Percentiles rank a stretch among this genome's conserved stretches.
These are phyloP conservation scores for Capromys pilorides DNA, from an alignment of 2,797 vertebrate genomes.

Conservation along the genomic window DNA sequence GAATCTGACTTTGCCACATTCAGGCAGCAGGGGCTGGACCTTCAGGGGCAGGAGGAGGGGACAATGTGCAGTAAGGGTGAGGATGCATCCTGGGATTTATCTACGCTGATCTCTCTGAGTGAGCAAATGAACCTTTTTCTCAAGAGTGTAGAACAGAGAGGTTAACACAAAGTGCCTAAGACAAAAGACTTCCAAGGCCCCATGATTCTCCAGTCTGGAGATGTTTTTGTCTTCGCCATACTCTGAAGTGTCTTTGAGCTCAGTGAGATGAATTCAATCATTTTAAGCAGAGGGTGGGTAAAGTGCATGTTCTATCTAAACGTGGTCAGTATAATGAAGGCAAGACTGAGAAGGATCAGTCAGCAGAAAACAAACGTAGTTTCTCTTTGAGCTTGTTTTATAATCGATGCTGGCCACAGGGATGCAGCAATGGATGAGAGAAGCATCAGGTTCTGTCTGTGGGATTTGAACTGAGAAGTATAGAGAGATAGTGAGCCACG, in stretches of 20 bases:
- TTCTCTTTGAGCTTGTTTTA: not conserved
- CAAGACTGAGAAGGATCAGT: not conserved
- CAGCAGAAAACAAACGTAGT: not conserved
- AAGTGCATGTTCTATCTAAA: not conserved
- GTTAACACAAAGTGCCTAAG: not conserved
- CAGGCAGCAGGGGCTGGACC: fast-evolving
- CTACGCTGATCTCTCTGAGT: not conserved
- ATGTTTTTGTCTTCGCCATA: not conserved
- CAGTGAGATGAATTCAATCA: not conserved
- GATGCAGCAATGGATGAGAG: not conserved
- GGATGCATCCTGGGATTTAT: not conserved
- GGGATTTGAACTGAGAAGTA: not conserved
- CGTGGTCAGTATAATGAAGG: not conserved
- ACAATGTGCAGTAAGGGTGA: fast-evolving
- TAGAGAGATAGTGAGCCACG: not conserved
- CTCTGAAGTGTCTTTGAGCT: not conserved
- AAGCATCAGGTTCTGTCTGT: not conserved
- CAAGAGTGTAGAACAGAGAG: not conserved
- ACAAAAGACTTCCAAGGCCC: not conserved
- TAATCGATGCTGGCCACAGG: not conserved
- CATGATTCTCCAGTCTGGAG: not conserved
- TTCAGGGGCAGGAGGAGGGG: not conserved
- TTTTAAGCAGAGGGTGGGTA: not conserved
- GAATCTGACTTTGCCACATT: not conserved
- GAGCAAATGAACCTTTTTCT: not conserved